Base-by-base conservation (phyloP, 1,140 invertebrate species). In the Bombus superbus region DNA sequence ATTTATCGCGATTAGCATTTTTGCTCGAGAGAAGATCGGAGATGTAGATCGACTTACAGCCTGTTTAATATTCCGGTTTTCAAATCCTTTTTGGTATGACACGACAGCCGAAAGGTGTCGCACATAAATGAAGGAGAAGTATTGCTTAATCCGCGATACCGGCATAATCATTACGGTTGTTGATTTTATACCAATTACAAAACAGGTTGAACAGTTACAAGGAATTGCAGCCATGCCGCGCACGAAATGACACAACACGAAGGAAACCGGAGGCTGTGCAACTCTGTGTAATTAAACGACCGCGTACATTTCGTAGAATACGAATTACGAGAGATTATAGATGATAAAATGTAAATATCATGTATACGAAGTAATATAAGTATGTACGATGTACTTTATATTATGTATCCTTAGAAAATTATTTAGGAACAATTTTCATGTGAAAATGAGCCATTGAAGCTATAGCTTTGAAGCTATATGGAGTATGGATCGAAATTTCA, bases 221-320 rank as follows among this genome's bases (percentile, higher is more conserved):
- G 75, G 40, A 47, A 44, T 62, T 72, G 74, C 73, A 22, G n/a
- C 0, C 15, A 35, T 2, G 44, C 28, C 9, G 59, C 10, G 6
- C 66, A 35, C 44, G 25, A 77, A 83, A 69, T 35, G 62, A 40
- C 38, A 40, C 40, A 25, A 18, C 35, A 35, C 13, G 18, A 25
- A 32, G 69, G 47, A 62, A 62, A 73, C 69, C n/a, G 38, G 47
- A 73, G 53, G 35, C 81, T 44, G 44, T 9, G 25, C 35, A 38
- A 62, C n/a, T 59, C 28, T 38, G 44, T 82, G 72, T 11, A 76
- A 83, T 76, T 75, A 83, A 68, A 66, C 32, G 40, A 81, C 42
- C 47, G 18, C 38, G 18, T 35, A 42, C 32, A 40, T 68, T 68
- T 57, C 32, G 13, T 25, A 32, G 28, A 47, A 47, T 59, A 64